These are phyloP conservation scores for Leucophenga maculata DNA, from an alignment of 2,888 invertebrate genomes.

Conservation along the genomic window DNA sequence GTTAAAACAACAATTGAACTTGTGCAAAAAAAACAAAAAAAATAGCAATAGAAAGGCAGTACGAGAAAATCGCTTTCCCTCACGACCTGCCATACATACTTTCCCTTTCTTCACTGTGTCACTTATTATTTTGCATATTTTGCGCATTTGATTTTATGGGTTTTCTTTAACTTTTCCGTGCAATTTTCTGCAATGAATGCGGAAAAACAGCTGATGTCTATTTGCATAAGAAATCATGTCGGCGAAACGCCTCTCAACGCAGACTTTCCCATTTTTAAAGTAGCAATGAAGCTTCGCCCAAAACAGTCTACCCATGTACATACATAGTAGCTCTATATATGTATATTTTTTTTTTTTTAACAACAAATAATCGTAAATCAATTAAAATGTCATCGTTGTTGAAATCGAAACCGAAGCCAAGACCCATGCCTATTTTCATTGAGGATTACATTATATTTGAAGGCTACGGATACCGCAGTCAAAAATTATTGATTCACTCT, in stretches of 20 bases:
- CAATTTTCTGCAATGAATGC: neutral
- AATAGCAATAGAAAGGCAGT: neutral
- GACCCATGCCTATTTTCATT: too few species aligned
- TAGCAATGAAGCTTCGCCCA: neutral
- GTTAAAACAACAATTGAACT: neutral
- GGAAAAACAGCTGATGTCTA: conserved; percentile 36
- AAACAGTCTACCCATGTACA: too few species aligned
- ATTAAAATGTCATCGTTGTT: conserved; percentile 7
- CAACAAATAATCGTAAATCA: conserved; percentile 9
- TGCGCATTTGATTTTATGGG: conserved; percentile 34
- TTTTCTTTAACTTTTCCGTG: conserved; percentile 17
- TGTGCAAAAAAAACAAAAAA: conserved; percentile 6
- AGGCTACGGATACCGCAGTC: too few species aligned
- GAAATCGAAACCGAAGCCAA: neutral
- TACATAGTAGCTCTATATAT: too few species aligned
- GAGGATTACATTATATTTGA: too few species aligned
- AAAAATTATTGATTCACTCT: conserved; percentile 10
- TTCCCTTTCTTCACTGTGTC: neutral
- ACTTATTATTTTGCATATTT: conserved; percentile 34
- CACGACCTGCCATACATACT: neutral
- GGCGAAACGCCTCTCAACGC: neutral
- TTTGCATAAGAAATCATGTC: conserved; percentile 21
- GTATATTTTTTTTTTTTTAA: too few species aligned
- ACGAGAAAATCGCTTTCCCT: neutral
- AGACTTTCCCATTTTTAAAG: neutral